Evolutionary conservation across 2,888 invertebrate species (phyloP), one percentile per base, ranked within the genome.

Genomic region (Timema podura): DNA sequence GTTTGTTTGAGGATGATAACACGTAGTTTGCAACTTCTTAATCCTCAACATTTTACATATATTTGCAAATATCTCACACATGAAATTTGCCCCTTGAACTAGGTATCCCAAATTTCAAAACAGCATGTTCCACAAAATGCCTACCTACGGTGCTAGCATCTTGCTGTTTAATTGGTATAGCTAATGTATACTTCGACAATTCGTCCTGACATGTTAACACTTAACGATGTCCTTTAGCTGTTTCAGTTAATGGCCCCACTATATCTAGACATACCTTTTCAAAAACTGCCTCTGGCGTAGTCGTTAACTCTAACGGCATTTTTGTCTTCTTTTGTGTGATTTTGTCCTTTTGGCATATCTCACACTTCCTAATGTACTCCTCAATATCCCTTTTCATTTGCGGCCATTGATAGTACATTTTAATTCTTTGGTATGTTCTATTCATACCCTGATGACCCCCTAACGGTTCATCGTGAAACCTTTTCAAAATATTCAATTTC

Each of bases 321-420:
- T 11, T 15, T 5, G 11, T 15, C 8, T 59, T 16, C 44, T 16
- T 16, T 16, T 44, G 16, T 11, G 59, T 6, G 30, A 59, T 59
- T 9, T 59, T 59, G 59, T 59, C 44, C 5, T 15, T 15, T 16
- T 59, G 59, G 11, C 59, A 59, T 16, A 44, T 44, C 7, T 59
- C 59, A 45, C 67, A 67, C 13, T 45, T 6, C 9, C 46, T 11
- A 7, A 67, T 51, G 13, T 54, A 54, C 11, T 49, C 6, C 10
- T 67, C 57, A 6, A 67, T 67, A 6, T 67, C 54, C 3, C 46
- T 30, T n/a, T 46, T 67, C 67, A 67, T 67, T 10, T 44, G 5
- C n/a, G 45, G 57, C 67, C 67, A 67, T n/a, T 9, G 15, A 11
- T 6, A 8, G 8, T 67, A 51, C 8, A 30, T n/a, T 57, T 54